These are phyloP conservation scores for Semaprochilodus insignis DNA, from an alignment of 2,797 vertebrate genomes.

Conservation along the genomic window DNA sequence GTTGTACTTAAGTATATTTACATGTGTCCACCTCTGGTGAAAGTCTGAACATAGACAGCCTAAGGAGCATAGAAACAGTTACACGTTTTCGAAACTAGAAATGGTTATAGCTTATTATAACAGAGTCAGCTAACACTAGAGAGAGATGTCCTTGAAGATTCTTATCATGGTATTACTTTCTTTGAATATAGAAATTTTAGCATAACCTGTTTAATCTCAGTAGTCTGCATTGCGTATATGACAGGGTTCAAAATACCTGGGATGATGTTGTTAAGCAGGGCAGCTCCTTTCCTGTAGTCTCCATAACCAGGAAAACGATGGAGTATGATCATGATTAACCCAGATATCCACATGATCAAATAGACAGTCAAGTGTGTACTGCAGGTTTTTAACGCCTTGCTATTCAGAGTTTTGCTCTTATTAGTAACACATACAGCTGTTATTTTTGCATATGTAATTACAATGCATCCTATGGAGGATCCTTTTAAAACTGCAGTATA, in stretches of 20 bases:
- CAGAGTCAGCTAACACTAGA: not conserved
- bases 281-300: conserved; percentile 15
- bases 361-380: conserved; percentile 60
- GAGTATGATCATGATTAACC: not conserved
- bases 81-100: too few species aligned
- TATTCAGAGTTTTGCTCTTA: conserved; percentile 48
- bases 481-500: not conserved
- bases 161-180: not conserved
- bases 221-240: not conserved
- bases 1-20: too few species aligned
- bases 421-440: not conserved
- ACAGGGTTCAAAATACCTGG: conserved; percentile 2
- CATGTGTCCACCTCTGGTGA: too few species aligned
- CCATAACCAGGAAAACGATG: not conserved
- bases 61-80: not conserved
- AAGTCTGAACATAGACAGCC: too few species aligned
- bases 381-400: conserved; percentile 71
- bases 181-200: not conserved
- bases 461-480: not conserved
- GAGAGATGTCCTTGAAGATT: not conserved
- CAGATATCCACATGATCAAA: conserved; percentile 1
- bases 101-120: not conserved
- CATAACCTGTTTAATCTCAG: not conserved
- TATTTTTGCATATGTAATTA: conserved; percentile 6
- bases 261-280: not conserved